Evolutionary conservation across 1,140 invertebrate genomes (phyloP), one percentile per base, ranked within the genome.

Genomic region (Tyrophagus putrescentiae): DNA sequence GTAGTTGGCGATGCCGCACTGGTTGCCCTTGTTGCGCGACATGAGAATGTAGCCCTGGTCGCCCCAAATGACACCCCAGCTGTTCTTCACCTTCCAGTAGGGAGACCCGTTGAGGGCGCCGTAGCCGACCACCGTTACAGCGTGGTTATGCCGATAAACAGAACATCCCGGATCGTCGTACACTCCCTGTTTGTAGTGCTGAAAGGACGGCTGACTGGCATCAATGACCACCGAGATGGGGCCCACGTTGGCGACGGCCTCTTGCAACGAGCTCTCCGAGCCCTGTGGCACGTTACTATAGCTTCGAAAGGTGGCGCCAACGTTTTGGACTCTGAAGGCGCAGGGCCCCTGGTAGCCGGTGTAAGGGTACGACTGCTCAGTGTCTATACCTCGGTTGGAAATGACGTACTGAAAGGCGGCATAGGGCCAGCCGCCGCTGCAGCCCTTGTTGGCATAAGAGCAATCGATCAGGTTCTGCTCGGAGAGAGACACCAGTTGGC

Each of bases 401-500:
- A 64, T 64, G 42, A 64, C 62, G 39, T 64, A 64, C 27, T 64
- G 57, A 23, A 94, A 91, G 45, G 86, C 86, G 66, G n/a, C n/a
- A n/a, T n/a, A n/a, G n/a, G n/a, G n/a, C 5, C 25, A 75, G 60
- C 93, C 93, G 66, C 93, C 93, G 65, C 87, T 82, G 74, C 95
- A 98, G 41, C 95, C 95, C 70, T 93, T 80, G 75, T 98, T 98
- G 59, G 79, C 79, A 0, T 68, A 67, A 1, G 90, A 93, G 70
- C 95, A 98, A 76, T 98, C 95, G 27, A 98, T 79, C 41, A 98
- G 75, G 72, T 98, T 97, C 76, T 98, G 94, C 76, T 98, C 95
- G 65, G 88, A 94, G 0, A 99, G 78, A 3, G 89, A 92, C 4
- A 93, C 79, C 16, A 98, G 76, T 63, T 81, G 78, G 44, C 85